Evolutionary conservation across 2,888 invertebrate species (phyloP), one percentile per base, ranked within the genome.

Genomic region (Mythimna impura): DNA sequence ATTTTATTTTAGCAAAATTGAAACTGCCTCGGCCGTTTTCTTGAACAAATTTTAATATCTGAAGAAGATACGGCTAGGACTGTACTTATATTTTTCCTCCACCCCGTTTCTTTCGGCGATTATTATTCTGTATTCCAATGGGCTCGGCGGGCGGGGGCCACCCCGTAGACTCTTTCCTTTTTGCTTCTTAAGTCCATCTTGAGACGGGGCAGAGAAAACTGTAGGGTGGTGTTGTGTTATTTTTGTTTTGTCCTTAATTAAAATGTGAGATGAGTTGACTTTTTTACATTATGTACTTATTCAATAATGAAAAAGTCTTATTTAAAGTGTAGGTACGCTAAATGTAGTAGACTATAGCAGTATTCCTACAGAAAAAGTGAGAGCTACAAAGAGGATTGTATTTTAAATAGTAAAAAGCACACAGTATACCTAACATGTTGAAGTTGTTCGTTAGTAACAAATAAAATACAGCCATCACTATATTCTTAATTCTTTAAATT

Each of bases 141-240:
- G 94, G 94, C 89, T 86, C 74, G 88, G 90, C 87, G 89, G 90
- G 89, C 87, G 89, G 88, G 87, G 81, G 84, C 88, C 92, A 87
- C 93, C 95, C 95, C 92, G 87, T 82, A 92, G 92, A 96, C 96
- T 96, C 95, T 96, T 96, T 96, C 96, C 96, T 96, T 96, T 96
- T 96, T 96, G 96, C 96, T 96, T 96, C 96, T 96, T 96, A 96
- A 96, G 96, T 96, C 96, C 96, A 96, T 96, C 96, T 96, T 95
- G 96, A 95, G 93, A 94, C 91, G 86, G 94, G 78, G 90, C 88
- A 86, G 86, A 25, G 89, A 65, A 78, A 82, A 58, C 64, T 75
- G 74, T 91, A 88, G 93, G 93, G 90, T 25, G 9, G 62, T 36
- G 40, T 81, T 61, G 25, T 25, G 43, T n/a, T 73, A 12, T 36